Base-by-base conservation (phyloP, 2,113 vertebrate species). In the Serilophus lunatus region DNA sequence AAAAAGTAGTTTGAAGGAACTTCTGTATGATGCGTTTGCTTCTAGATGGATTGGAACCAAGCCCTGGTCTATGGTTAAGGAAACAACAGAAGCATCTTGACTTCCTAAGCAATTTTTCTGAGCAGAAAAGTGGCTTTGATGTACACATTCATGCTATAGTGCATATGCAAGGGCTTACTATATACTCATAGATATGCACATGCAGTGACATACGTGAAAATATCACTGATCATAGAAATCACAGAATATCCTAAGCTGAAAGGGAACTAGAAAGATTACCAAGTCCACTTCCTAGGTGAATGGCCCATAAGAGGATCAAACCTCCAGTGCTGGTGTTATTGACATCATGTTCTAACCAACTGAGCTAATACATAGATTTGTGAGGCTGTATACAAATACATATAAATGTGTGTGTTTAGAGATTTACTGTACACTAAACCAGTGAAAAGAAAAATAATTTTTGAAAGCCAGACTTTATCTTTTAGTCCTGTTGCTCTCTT, bases 141-240 rank as follows among this genome's bases (percentile, higher is more conserved):
- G 4, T 10, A 33, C 75, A 45, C 5, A 16, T 7, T 28, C 33
- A 19, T 5, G 35, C 50, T 78, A 18, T 4, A 50, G 6, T 25
- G 14, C 7, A 50, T 6, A 20, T 17, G 12, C 10, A 38, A 33
- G 5, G 3, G 3, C 1, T 53, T 77, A 16, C 4, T 72, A 3
- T 28, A 20, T 25, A 49, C 53, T n/a, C 7, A 31, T 7, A 54
- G 10, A 7, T 17, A 40, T 4, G 3, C 22, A 26, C 8, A 22
- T 38, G 3, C 4, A 16, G 9, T 5, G 14, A 31, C 36, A 7
- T 13, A 6, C 49, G 29, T 8, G n/a, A 79, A 63, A 63, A 18
- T 23, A 28, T 13, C 51, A 60, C 10, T 33, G 22, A 33, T 36
- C 33, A 44, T 36, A 59, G 51, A 17, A 59, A 33, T n/a, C 8